These are phyloP conservation scores for Clinocottus analis DNA, from an alignment of 2,113 vertebrate genomes.

Conservation along the genomic window DNA sequence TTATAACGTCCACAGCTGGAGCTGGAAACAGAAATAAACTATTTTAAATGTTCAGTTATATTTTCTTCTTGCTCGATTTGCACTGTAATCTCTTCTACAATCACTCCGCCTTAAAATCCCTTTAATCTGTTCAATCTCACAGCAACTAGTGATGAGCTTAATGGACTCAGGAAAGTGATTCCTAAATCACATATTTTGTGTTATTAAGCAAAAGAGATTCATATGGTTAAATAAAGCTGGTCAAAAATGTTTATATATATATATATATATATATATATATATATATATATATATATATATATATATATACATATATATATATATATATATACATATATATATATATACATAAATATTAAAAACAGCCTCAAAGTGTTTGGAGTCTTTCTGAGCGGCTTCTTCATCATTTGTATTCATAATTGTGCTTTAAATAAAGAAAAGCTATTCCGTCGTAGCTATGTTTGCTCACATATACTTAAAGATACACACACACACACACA, in stretches of 20 bases:
- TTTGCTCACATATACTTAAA: conserved; percentile 33
- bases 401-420: conserved; percentile 37
- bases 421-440: conserved; percentile 7
- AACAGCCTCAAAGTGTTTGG: neutral
- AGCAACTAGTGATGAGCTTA: neutral
- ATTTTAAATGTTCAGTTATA: neutral
- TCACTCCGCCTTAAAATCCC: neutral
- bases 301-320: no score
- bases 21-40: conserved; percentile 16
- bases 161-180: neutral
- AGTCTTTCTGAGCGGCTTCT: conserved; percentile 10
- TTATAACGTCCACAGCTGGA: conserved; percentile 19
- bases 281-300: no score
- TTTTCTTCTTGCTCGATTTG: neutral
- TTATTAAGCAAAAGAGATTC: neutral
- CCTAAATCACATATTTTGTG: neutral
- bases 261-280: no score
- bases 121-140: conserved; percentile 10
- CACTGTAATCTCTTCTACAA: neutral
- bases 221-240: neutral
- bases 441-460: conserved; percentile 10
- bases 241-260: no score
- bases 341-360: no score
- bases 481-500: conserved; percentile 1
- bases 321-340: no score